Conservation (phyloP, 2,888 invertebrate species). For the Falcaria lacertinaria region DNA sequence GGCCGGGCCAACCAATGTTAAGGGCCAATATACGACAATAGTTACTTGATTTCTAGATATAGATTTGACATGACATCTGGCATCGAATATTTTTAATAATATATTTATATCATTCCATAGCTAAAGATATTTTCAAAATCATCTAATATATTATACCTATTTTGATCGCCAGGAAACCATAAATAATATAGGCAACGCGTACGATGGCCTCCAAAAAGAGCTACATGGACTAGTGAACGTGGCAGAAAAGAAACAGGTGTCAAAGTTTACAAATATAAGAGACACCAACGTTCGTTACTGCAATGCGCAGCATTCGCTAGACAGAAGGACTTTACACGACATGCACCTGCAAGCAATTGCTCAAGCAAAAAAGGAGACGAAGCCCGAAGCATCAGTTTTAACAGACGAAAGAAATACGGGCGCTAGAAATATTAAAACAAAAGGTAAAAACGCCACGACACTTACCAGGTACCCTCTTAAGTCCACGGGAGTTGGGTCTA, state of each 20-base stretch:
- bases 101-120: no score
- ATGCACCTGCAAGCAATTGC: conserved; percentile 19
- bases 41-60: no score
- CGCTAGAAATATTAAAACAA: background rate
- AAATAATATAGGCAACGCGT: conserved; percentile 41
- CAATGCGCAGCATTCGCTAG: conserved; percentile 9
- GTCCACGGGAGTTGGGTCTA: conserved; percentile 25
- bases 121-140: no score
- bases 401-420: conserved; percentile 6
- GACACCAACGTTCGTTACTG: conserved; percentile 3
- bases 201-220: conserved; percentile 46
- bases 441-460: conserved; percentile 26
- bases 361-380: conserved; percentile 11
- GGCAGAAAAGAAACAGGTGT: conserved; percentile 8
- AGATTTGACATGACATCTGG: no score
- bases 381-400: conserved; percentile 4
- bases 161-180: conserved; percentile 44
- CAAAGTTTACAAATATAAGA: background rate
- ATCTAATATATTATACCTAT: background rate
- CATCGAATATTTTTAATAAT: no score
- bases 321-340: conserved; percentile 15
- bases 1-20: no score
- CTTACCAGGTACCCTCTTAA: conserved; percentile 34
- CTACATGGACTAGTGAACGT: conserved; percentile 28
- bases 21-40: no score